Conservation (phyloP, 1,140 invertebrate species). For the Pygmarrhopalites habei region DNA sequence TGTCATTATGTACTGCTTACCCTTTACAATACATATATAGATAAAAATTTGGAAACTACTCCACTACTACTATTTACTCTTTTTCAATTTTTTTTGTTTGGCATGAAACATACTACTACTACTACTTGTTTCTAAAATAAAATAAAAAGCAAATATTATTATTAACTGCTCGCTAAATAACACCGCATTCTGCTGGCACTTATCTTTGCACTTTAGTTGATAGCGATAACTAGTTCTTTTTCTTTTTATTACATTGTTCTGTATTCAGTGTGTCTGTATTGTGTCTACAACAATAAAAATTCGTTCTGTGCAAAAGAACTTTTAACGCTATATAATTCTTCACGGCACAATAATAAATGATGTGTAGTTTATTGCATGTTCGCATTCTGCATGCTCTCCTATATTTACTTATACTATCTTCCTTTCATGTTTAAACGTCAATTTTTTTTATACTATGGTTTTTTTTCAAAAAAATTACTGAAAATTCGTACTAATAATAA, state of each 20-base stretch:
- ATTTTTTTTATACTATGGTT: too few species aligned
- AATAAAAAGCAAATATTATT: constrained; percentile 4
- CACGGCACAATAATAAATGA: not conserved
- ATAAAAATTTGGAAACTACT: not conserved
- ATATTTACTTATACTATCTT: too few species aligned
- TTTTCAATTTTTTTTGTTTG: not conserved
- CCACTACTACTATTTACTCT: not conserved
- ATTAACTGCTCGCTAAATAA: constrained; percentile 5
- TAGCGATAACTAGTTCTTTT: too few species aligned
- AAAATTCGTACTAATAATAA: too few species aligned
- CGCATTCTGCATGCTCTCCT: too few species aligned
- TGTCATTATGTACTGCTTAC: not conserved
- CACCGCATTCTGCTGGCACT: constrained; percentile 10
- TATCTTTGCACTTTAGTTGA: constrained; percentile 5
- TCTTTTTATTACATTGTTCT: too few species aligned
- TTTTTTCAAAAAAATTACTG: too few species aligned
- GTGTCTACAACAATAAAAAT: constrained; percentile 3
- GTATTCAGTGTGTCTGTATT: too few species aligned
- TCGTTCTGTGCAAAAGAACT: constrained; percentile 4
- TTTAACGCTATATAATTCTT: constrained; percentile 8
- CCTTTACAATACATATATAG: not conserved
- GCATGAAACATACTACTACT: constrained; percentile 1
- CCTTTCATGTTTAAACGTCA: too few species aligned
- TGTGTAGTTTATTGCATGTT: constrained; percentile 11
- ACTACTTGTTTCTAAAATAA: not conserved